Percentiles rank a stretch among this genome's conserved stretches.
Evolutionary conservation across 1,140 invertebrate species (phyloP).

Genomic region (Argopecten irradians): DNA sequence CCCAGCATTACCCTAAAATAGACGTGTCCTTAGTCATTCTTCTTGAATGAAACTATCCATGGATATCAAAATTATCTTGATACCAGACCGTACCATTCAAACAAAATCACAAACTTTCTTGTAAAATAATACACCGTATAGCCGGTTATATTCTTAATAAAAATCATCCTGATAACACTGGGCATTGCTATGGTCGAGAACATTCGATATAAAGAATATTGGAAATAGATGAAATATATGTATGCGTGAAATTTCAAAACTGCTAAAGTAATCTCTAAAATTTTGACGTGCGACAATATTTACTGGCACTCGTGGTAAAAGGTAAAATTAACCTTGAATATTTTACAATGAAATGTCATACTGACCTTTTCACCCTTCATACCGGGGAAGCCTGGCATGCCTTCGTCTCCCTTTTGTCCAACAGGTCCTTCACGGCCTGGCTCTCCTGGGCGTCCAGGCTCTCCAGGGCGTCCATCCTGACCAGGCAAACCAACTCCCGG

Average conservation of each 20-base stretch:
- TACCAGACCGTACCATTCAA: background rate
- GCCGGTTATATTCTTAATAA: too few species aligned
- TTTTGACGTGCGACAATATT: background rate
- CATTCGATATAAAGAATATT: background rate
- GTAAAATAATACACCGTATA: background rate
- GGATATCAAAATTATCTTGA: background rate
- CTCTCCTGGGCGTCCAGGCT: constrained; percentile 42
- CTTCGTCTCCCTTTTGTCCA: constrained; percentile 58
- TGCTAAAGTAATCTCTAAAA: background rate
- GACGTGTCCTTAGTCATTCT: background rate
- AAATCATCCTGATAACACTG: too few species aligned
- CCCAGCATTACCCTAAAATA: constrained; percentile 50
- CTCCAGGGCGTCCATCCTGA: constrained; percentile 53
- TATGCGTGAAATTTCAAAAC: background rate
- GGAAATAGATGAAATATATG: background rate
- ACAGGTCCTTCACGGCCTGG: constrained; percentile 43
- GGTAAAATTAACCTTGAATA: constrained; percentile 20
- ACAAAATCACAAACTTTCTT: background rate
- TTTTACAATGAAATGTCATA: background rate
- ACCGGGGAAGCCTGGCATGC: constrained; percentile 58
- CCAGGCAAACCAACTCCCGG: constrained; percentile 54
- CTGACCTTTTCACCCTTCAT: constrained; percentile 54
- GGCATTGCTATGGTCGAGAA: background rate
- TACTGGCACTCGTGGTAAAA: background rate
- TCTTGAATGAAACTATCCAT: background rate